Evolutionary conservation across 2,113 vertebrate species (phyloP).

Genomic region (Notothenia coriiceps): DNA sequence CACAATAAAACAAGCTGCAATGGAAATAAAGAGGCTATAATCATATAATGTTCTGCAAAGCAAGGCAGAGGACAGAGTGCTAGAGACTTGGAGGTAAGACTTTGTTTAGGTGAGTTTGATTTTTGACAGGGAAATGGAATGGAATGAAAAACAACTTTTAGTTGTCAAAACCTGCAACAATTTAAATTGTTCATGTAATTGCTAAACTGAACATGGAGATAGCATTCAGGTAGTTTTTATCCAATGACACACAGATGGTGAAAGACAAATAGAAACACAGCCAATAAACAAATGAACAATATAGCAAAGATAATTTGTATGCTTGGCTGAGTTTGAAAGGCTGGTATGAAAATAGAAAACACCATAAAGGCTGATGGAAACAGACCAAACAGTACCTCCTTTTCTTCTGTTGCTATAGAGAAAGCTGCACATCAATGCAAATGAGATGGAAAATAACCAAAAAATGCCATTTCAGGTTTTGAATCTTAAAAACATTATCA

Average conservation of each 20-base stretch:
- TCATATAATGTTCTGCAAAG: conserved; percentile 8
- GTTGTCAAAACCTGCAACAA: conserved; percentile 34
- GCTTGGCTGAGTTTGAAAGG: not conserved
- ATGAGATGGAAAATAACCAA: not conserved
- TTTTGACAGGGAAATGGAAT: conserved; percentile 54
- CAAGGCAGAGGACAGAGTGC: conserved; percentile 1
- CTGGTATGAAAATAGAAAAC: too few species aligned
- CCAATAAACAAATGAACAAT: not conserved
- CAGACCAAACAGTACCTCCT: not conserved
- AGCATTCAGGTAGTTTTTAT: not conserved
- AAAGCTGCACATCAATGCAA: not conserved
- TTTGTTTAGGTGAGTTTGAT: conserved; percentile 22
- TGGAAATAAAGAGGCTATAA: not conserved
- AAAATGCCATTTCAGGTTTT: not conserved
- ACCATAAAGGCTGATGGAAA: not conserved
- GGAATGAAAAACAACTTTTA: conserved; percentile 45
- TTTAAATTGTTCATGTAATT: conserved; percentile 58
- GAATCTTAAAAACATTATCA: not conserved
- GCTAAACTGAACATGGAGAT: conserved; percentile 3
- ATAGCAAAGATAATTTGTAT: not conserved
- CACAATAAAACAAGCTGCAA: not conserved
- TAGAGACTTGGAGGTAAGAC: conserved; percentile 8
- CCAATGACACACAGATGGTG: not conserved
- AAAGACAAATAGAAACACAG: not conserved
- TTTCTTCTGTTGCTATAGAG: not conserved